Evolutionary conservation across 2,888 invertebrate genomes (phyloP), one percentile per base, ranked within the genome.

Genomic region (Cryptosula pallasiana): DNA sequence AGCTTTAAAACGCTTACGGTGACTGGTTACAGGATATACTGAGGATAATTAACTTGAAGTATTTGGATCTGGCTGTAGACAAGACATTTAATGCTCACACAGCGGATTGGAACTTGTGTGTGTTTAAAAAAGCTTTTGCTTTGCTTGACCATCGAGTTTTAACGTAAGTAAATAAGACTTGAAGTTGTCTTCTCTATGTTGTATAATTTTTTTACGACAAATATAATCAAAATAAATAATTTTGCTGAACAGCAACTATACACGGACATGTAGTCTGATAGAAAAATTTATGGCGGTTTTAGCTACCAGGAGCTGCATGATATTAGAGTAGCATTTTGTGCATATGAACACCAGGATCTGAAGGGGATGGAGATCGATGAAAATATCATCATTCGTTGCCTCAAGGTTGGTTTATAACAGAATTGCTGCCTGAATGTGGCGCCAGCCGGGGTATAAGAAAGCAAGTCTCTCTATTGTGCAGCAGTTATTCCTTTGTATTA

Each of bases 21-120:
- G n/a, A n/a, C n/a, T n/a, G n/a, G n/a, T n/a, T n/a, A 9, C 76
- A 82, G 82, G 78, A 78, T 55, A 71, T 80, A 0, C 69, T 75
- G 23, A 74, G 76, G 57, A 76, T 81, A 77, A 72, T 82, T 70
- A 79, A 82, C 71, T 75, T 78, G 69, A 80, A 81, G 35, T 73
- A 78, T 69, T 72, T 83, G 69, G 74, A 79, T 72, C 75, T 76
- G 34, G 76, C 78, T 0, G 73, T 82, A 0, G 81, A 83, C 69
- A 73, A 77, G 1, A 80, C 82, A 32, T 78, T 76, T 74, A 83
- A 82, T 75, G 77, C 79, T 69, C 83, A 83, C 76, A 80, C 81
- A 13, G 81, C 79, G 3, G 81, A 81, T 74, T 83, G 83, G 83
- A 83, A 83, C 73, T 74, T 78, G 9, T 76, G 78, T 69, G 80